Percentiles rank a stretch among this genome's conserved stretches.
Evolutionary conservation across 2,113 vertebrate genomes (phyloP).

Genomic region (Leucoraja erinaceus): DNA sequence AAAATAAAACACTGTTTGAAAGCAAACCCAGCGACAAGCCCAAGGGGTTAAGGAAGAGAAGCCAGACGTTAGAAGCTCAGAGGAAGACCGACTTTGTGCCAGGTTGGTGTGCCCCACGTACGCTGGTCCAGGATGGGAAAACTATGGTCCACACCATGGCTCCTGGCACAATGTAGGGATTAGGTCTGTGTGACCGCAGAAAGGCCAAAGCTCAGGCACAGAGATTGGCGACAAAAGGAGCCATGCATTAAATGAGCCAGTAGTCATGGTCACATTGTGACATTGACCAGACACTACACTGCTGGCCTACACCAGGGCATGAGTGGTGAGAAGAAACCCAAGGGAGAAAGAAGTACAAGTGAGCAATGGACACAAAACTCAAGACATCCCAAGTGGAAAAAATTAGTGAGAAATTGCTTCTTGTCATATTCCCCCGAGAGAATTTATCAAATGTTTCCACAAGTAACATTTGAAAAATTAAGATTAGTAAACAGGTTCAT

Average conservation of each 20-base stretch:
- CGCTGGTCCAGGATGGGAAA: not conserved
- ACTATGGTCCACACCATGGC: not conserved
- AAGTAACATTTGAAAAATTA: not conserved
- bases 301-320: not conserved
- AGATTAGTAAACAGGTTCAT: not conserved
- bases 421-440: too few relatives aligned
- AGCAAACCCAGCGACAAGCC: not conserved
- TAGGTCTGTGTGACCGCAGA: not conserved
- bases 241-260: not conserved
- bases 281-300: not conserved
- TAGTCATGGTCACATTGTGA: not conserved
- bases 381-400: not conserved
- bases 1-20: not conserved
- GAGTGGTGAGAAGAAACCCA: not conserved
- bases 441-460: slow-evolving; percentile 5
- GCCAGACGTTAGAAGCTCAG: not conserved
- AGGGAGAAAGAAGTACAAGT: not conserved
- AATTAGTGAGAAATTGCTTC: not conserved
- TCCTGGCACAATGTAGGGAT: not conserved
- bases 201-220: too few relatives aligned
- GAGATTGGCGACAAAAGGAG: not conserved
- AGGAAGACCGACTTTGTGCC: not conserved
- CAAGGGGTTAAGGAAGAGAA: not conserved
- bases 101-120: not conserved
- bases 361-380: not conserved